Evolutionary conservation across 2,888 invertebrate genomes (phyloP), one percentile per base, ranked within the genome.

Genomic region (Xylocampa areola): DNA sequence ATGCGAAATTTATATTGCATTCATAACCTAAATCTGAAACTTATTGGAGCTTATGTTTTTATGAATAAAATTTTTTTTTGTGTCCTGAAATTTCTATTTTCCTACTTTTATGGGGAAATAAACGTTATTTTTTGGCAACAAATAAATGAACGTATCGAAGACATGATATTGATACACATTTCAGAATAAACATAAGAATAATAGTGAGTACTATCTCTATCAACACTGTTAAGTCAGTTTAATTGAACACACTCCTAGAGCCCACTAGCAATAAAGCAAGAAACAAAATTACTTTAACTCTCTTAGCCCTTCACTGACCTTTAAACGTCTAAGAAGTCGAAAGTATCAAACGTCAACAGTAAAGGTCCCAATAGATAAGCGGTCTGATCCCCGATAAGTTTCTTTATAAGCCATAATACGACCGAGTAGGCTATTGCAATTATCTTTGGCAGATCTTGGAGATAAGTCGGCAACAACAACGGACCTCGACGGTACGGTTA

Each of bases 401-500:
- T 55, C 41, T 65, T 61, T 65, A 64, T 55, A 69, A 59, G 53
- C 45, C 51, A 30, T 58, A 57, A 48, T 64, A 50, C 53, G 37
- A 63, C 30, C 48, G 55, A 73, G 57, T 59, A 51, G 58, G 53
- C 61, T 70, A 68, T 71, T 65, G 78, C 74, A 80, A 83, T 82
- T 79, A 83, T 80, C 73, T 75, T 54, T 47, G 49, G 62, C 66
- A 67, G 78, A 77, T 81, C 74, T 62, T 39, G 37, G 39, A 71
- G 79, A 78, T 80, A 76, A 70, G 68, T 66, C 14, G 33, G 68
- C 33, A 67, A 55, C 60, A 68, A 64, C 72, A 71, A 65, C 68
- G 53, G 65, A 43, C 64, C 63, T 43, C 48, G 63, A 53, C 61
- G 60, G 58, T 57, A 64, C 54, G 58, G 67, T 67, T 77, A 65